A percentile compares a stretch with the other conserved stretches of the same genome.
phyloP scores from a whole-genome alignment of 2,113 vertebrate species.

The Leptobrachium ailaonicum region DNA sequence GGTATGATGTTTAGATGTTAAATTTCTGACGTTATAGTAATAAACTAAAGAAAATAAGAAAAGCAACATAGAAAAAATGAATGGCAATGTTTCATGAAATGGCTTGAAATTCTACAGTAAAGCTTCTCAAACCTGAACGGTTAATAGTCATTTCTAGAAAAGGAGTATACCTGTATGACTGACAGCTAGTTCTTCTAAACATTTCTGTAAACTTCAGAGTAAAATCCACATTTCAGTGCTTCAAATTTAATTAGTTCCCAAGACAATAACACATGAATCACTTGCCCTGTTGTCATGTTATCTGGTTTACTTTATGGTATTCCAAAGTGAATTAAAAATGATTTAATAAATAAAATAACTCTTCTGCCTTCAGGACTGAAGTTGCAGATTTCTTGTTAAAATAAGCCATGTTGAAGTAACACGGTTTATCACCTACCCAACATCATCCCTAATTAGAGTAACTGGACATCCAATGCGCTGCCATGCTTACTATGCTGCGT shows the following conservation, averaged over 20 bases:
- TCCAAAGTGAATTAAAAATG: slow-evolving; percentile 10
- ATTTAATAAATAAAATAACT: background rate
- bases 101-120: too few species aligned
- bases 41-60: too few species aligned
- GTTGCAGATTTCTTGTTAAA: background rate
- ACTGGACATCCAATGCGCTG: too few species aligned
- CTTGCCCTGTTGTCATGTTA: slow-evolving; percentile 14
- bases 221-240: slow-evolving; percentile 24
- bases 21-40: too few species aligned
- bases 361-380: background rate
- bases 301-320: slow-evolving; percentile 33
- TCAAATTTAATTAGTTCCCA: slow-evolving; percentile 40
- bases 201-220: slow-evolving; percentile 24
- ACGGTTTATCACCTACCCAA: background rate
- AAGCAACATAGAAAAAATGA: too few species aligned
- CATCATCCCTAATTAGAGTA: too few species aligned
- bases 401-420: background rate
- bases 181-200: slow-evolving; percentile 27
- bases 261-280: slow-evolving; percentile 20
- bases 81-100: too few species aligned
- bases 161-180: slow-evolving; percentile 22
- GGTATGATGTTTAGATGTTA: too few species aligned
- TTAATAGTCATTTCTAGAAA: background rate
- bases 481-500: too few species aligned
- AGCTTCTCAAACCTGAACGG: background rate